Percentiles rank a stretch among this genome's conserved stretches.
phyloP scores from a whole-genome alignment of 2,797 vertebrate genomes.

The Gadopsis bispinosus region DNA sequence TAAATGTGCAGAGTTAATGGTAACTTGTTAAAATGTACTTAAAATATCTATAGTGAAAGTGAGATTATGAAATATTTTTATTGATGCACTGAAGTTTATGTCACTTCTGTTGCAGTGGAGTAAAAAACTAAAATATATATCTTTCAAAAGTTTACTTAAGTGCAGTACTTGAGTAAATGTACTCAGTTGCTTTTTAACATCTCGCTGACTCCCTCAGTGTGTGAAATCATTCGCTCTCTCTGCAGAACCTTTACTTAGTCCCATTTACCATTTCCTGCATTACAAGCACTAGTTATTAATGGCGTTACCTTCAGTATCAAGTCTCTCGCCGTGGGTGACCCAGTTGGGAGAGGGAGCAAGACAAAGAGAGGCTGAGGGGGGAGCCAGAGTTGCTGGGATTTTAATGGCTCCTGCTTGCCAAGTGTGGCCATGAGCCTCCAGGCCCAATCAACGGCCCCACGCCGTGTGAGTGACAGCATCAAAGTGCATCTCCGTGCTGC shows the following conservation, averaged over 20 bases:
- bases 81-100: too few relatives aligned
- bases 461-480: conserved; percentile 77
- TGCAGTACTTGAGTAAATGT: neutral
- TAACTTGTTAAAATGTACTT: neutral
- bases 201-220: too few relatives aligned
- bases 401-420: conserved; percentile 69
- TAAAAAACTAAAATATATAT: too few relatives aligned
- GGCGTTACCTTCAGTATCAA: conserved; percentile 44
- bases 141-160: neutral
- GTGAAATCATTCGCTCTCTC: neutral
- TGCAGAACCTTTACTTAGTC: too few relatives aligned
- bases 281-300: conserved; percentile 38
- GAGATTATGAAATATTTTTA: neutral
- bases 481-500: conserved; percentile 70
- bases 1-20: neutral
- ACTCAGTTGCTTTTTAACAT: neutral
- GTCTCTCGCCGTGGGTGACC: conserved; percentile 56
- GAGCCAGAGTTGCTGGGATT: conserved; percentile 59
- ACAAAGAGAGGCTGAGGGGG: conserved; percentile 62
- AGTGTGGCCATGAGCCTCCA: conserved; percentile 68
- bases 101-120: neutral
- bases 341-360: conserved; percentile 57
- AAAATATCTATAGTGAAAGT: neutral
- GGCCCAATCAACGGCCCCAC: conserved; percentile 75
- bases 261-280: neutral